A percentile compares a stretch with the other conserved stretches of the same genome.
phyloP scores from a whole-genome alignment of 2,888 invertebrate species.

The Spicauda simplicius region DNA sequence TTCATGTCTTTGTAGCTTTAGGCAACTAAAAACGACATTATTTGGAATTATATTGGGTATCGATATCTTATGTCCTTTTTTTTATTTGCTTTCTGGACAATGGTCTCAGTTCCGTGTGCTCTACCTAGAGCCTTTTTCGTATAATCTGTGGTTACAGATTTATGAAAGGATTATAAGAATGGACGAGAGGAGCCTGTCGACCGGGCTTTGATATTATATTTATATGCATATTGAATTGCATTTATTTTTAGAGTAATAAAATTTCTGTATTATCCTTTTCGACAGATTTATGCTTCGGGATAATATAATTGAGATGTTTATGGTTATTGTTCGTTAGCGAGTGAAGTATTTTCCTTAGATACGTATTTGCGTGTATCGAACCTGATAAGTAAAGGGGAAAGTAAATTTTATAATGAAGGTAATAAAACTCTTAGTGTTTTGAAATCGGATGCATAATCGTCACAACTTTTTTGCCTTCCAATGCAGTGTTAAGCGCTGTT shows the following conservation, averaged over 20 bases:
- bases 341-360: background rate
- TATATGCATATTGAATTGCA: conserved; percentile 23
- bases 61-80: background rate
- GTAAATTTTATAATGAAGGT: too few relatives aligned
- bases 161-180: conserved; percentile 28
- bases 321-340: conserved; percentile 7
- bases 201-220: conserved; percentile 18
- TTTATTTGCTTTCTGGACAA: background rate
- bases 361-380: background rate
- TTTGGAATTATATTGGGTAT: background rate
- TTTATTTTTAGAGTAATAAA: conserved; percentile 18
- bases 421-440: too few relatives aligned
- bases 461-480: too few relatives aligned
- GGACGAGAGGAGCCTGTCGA: conserved; percentile 14
- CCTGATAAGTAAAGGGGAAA: background rate
- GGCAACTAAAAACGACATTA: background rate
- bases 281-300: conserved; percentile 24
- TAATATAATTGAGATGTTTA: conserved; percentile 23
- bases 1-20: background rate
- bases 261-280: conserved; percentile 20
- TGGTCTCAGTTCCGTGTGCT: background rate
- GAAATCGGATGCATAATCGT: too few relatives aligned
- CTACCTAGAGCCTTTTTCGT: background rate
- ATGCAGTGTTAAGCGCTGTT: too few relatives aligned
- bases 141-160: conserved; percentile 20